Conservation (phyloP, 2,113 vertebrate genomes). For the Entosphenus tridentatus region DNA sequence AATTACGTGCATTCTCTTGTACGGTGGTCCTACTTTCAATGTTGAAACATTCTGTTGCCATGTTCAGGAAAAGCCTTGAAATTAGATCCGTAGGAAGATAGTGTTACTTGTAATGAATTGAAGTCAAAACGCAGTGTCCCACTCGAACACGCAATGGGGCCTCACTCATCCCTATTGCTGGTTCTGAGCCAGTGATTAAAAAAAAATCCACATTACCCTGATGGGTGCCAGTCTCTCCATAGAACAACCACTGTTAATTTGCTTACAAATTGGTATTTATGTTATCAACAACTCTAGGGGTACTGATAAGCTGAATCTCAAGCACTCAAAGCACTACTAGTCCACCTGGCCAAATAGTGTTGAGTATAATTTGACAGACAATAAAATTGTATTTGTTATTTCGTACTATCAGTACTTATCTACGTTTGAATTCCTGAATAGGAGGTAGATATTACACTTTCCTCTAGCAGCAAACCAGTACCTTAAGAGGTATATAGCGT, state of each 20-base stretch:
- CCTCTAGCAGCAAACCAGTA: neutral
- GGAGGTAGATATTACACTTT: neutral
- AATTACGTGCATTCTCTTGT: neutral
- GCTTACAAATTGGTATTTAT: too few species aligned
- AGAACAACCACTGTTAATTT: too few species aligned
- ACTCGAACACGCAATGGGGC: neutral
- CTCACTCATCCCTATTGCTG: neutral
- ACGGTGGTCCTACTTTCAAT: neutral
- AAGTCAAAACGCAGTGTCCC: neutral
- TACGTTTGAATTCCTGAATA: neutral
- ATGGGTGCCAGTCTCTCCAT: too few species aligned
- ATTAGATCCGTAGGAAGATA: neutral
- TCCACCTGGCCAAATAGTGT: too few species aligned
- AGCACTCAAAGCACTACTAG: too few species aligned
- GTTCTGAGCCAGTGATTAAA: neutral
- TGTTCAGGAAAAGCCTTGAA: neutral
- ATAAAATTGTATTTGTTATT: too few species aligned
- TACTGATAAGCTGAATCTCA: too few species aligned
- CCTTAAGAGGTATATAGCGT: neutral
- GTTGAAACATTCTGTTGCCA: neutral
- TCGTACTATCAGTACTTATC: too few species aligned
- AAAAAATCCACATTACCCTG: too few species aligned
- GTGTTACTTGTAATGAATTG: neutral
- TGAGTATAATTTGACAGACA: too few species aligned
- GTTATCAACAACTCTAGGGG: too few species aligned